These are phyloP conservation scores for Nipponia nippon DNA, from an alignment of 2,113 vertebrate species.

Conservation along the genomic window DNA sequence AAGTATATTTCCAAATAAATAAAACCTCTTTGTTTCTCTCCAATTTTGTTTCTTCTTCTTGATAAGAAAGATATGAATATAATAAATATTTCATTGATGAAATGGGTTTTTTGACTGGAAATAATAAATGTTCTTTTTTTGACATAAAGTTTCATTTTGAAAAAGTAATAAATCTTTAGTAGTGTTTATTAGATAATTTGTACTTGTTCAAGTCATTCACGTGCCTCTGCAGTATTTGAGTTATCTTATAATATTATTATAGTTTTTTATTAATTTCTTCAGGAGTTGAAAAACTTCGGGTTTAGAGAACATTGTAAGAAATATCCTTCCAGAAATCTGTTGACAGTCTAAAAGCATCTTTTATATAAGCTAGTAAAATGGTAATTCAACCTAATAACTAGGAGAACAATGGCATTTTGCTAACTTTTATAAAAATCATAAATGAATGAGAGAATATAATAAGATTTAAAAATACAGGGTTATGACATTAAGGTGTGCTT, in stretches of 20 bases:
- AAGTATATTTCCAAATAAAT: neutral
- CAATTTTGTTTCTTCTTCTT: neutral
- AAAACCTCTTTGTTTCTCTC: neutral
- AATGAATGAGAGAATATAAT: slow-evolving; percentile 17
- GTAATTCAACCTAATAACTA: slow-evolving; percentile 7
- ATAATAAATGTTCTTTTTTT: neutral
- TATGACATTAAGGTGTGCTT: slow-evolving; percentile 39
- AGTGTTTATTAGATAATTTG: neutral
- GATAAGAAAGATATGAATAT: neutral
- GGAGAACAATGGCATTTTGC: slow-evolving; percentile 18
- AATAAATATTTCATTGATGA: neutral
- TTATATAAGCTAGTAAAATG: slow-evolving; percentile 39
- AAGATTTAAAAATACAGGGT: neutral
- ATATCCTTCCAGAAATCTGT: neutral
- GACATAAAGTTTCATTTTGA: neutral
- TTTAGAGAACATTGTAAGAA: neutral
- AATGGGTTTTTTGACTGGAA: neutral
- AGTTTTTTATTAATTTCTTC: neutral
- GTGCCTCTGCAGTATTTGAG: neutral
- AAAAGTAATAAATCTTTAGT: neutral
- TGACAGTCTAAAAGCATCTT: slow-evolving; percentile 24
- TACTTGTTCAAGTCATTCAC: neutral
- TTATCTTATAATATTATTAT: neutral
- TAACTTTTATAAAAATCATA: neutral
- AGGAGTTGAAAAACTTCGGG: neutral